Percentiles rank a stretch among this genome's conserved stretches.
Evolutionary conservation across 2,113 vertebrate genomes (phyloP).

Genomic region (Balaeniceps rex): DNA sequence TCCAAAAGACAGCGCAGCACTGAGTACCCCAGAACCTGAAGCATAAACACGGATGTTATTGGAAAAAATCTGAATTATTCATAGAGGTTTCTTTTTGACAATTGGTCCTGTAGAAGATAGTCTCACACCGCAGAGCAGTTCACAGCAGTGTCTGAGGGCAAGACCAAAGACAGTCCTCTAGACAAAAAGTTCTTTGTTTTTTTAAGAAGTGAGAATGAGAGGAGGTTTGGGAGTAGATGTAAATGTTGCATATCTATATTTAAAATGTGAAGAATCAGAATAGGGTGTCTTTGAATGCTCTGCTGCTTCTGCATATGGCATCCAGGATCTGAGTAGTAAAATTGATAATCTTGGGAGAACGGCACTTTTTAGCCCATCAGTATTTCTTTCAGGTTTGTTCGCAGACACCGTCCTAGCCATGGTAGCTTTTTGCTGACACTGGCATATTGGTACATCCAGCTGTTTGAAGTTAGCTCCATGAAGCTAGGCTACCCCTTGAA

Average conservation of each 20-base stretch:
- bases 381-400: background rate
- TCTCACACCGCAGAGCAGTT: background rate
- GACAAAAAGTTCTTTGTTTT: background rate
- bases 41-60: background rate
- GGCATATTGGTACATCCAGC: rapidly evolving
- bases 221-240: background rate
- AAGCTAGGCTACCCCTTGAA: background rate
- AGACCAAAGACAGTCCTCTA: background rate
- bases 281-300: background rate
- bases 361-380: background rate
- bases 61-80: background rate
- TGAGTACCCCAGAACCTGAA: background rate
- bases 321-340: background rate
- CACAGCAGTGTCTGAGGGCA: background rate
- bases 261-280: background rate
- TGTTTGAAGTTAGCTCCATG: background rate
- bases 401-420: background rate
- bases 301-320: background rate
- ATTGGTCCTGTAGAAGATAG: background rate
- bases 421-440: background rate
- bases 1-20: background rate
- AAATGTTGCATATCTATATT: background rate
- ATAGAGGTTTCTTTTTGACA: background rate
- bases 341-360: too few species aligned
- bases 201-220: background rate